Evolutionary conservation across 2,113 vertebrate genomes (phyloP).

Genomic region (Planiliza haematocheilus): DNA sequence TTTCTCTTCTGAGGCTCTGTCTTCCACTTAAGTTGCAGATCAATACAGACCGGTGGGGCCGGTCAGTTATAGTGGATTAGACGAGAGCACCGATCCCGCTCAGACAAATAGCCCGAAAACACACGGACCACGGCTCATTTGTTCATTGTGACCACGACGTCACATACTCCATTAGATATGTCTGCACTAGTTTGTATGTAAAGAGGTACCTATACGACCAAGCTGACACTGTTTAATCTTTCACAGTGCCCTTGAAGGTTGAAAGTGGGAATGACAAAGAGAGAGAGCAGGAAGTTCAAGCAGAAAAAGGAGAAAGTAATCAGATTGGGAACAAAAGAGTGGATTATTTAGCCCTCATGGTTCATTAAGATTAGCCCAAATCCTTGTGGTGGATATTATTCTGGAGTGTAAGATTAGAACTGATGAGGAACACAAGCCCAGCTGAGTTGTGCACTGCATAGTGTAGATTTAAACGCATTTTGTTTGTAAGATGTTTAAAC

Average conservation of each 20-base stretch:
- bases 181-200: background rate
- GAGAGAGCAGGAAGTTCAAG: conserved; percentile 9
- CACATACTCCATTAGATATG: conserved; percentile 37
- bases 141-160: conserved; percentile 30
- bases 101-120: conserved; percentile 48
- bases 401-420: conserved; percentile 49
- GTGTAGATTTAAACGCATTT: conserved; percentile 49
- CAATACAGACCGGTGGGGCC: conserved; percentile 57
- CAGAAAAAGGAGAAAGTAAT: conserved; percentile 37
- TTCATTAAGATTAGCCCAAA: conserved; percentile 62
- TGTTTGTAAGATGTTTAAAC: conserved; percentile 30
- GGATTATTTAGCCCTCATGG: conserved; percentile 62
- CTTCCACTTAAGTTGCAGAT: conserved; percentile 62
- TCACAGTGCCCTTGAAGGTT: conserved; percentile 39
- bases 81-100: conserved; percentile 33
- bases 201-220: conserved; percentile 2
- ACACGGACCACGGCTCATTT: conserved; percentile 33
- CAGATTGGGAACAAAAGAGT: conserved; percentile 62
- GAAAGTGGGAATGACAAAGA: conserved; percentile 21
- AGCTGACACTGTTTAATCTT: conserved; percentile 4
- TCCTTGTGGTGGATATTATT: conserved; percentile 65
- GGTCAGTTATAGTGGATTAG: conserved; percentile 58
- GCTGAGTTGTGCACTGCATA: conserved; percentile 50
- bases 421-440: conserved; percentile 44
- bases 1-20: conserved; percentile 53